Conservation (phyloP, 1,140 invertebrate species). For the Drosophila suzukii region DNA sequence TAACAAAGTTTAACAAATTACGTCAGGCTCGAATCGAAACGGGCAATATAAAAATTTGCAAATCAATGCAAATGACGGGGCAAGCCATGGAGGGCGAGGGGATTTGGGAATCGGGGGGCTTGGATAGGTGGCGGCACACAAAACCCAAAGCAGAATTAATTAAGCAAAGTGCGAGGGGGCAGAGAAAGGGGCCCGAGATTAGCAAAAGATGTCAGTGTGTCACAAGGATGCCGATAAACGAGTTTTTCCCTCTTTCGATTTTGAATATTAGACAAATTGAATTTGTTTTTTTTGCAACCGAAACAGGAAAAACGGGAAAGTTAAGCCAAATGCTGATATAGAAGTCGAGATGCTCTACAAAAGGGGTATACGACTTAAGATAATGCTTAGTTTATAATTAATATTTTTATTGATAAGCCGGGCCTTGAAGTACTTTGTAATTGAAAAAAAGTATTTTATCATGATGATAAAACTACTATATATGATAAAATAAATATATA, state of each 20-base stretch:
- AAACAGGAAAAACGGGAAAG: slow-evolving; percentile 52
- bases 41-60: slow-evolving; percentile 64
- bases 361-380: background rate
- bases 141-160: slow-evolving; percentile 77
- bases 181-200: background rate
- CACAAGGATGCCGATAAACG: slow-evolving; percentile 75
- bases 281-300: slow-evolving; percentile 35
- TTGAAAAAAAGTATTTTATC: background rate
- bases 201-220: slow-evolving; percentile 78
- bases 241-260: slow-evolving; percentile 53
- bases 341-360: slow-evolving; percentile 21
- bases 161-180: slow-evolving; percentile 57
- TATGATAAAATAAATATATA: background rate
- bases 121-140: slow-evolving; percentile 26
- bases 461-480: too few relatives aligned
- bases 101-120: background rate
- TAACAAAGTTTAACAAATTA: slow-evolving; percentile 72
- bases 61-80: slow-evolving; percentile 75
- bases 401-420: background rate
- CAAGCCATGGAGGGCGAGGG: slow-evolving; percentile 26
- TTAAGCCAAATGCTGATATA: background rate
- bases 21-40: slow-evolving; percentile 49
- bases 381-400: background rate
- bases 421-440: background rate
- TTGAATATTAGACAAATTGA: slow-evolving; percentile 72